Base-by-base conservation (phyloP, 2,113 vertebrate genomes). In the Zosterops hypoxanthus region DNA sequence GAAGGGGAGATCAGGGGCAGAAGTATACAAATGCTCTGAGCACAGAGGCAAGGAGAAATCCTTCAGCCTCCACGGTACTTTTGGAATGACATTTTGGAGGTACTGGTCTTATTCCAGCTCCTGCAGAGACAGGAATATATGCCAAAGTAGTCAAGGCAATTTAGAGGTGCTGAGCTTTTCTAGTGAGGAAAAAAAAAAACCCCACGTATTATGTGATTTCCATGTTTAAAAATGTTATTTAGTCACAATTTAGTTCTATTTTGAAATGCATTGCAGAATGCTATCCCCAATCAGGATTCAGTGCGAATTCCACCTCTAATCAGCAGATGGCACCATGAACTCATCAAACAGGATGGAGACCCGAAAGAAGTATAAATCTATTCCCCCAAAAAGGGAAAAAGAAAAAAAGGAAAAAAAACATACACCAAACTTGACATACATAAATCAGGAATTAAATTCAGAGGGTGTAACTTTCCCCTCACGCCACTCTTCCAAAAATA, bases 301-400 rank as follows among this genome's bases (percentile, higher is more conserved):
- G 57, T n/a, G 81, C 11, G 56, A 94, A 82, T 94, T 75, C 94
- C 53, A 21, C 10, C 29, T 59, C 21, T 34, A 8, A 29, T 23
- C 98, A 92, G 95, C 96, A 98, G 98, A 97, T 98, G 98, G 98
- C 97, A 91, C 96, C 96, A 83, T 84, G 87, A 95, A 97, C 82
- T 96, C 97, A 47, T 91, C 82, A 79, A 98, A 98, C 50, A 65
- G 42, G 39, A 33, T 18, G 8, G 17, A 80, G 53, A 71, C 49
- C 25, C 31, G 10, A 5, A 33, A 31, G 16, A 15, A 44, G 21
- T 22, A 76, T 17, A 50, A 63, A 82, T 61, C 66, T 47, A 66
- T 57, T 2, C 59, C 65, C 12, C 23, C 25, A 34, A 83, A 83
- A 52, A 50, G 4, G 9, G 5, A 5, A 20, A 4, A 73, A 61